Conservation (phyloP, 35 echinoderm and acorn worm species). For the Anneissia japonica region DNA sequence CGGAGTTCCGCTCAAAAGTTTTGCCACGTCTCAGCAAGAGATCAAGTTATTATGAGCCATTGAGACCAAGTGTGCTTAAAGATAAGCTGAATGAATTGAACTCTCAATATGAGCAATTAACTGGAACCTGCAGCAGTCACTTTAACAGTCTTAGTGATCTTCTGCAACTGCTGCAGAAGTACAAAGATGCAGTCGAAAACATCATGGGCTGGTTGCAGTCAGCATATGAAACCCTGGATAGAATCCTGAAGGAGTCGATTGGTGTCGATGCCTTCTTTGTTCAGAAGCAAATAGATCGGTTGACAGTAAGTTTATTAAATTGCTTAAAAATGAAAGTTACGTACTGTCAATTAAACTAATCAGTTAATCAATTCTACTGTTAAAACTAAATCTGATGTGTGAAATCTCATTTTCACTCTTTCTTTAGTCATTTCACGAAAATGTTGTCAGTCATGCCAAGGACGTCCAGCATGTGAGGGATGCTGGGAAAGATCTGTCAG, state of each 20-base stretch:
- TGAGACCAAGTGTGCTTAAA: constrained; percentile 27
- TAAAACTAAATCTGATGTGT: no score
- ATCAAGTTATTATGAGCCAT: constrained; percentile 64
- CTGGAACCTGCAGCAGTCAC: constrained; percentile 50
- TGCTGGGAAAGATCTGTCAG: constrained; percentile 65
- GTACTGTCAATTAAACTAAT: no score
- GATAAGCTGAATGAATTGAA: constrained; percentile 75
- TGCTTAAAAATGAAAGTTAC: no score
- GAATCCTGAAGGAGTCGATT: constrained; percentile 67
- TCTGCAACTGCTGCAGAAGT: constrained; percentile 54
- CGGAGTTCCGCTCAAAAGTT: constrained; percentile 55
- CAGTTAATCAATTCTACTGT: no score
- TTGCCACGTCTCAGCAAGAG: constrained; percentile 66
- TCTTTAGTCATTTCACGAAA: constrained; percentile 54
- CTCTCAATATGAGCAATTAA: constrained; percentile 55
- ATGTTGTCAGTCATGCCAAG: constrained; percentile 54
- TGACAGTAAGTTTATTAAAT: constrained; percentile 51
- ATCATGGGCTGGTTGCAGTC: constrained; percentile 47
- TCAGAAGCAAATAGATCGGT: constrained; percentile 79
- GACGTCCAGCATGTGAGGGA: constrained; percentile 65
- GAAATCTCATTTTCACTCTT: not conserved
- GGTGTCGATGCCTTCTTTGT: constrained; percentile 83
- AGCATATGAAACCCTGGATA: constrained; percentile 58
- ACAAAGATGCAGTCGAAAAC: constrained; percentile 61
- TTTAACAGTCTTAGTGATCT: constrained; percentile 64